Conservation (phyloP, 2,797 vertebrate genomes). For the Lates japonicus region DNA sequence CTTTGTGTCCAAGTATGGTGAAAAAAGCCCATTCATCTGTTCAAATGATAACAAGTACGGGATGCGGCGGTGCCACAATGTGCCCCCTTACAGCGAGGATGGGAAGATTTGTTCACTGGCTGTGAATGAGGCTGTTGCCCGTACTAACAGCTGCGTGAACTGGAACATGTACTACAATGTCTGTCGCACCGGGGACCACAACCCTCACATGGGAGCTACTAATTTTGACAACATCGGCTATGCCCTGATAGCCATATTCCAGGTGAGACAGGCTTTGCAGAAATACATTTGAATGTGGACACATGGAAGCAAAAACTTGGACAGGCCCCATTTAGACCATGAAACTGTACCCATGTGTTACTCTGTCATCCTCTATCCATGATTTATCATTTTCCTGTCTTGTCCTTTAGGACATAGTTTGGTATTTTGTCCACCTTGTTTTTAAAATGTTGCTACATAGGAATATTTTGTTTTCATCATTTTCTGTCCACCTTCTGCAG, state of each 20-base stretch:
- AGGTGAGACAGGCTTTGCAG: slow-evolving; percentile 78
- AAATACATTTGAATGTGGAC: not conserved
- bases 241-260: slow-evolving; percentile 93
- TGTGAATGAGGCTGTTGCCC: slow-evolving; percentile 38
- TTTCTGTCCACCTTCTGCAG: not conserved
- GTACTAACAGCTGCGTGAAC: slow-evolving; percentile 88
- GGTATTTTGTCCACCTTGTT: too few species aligned
- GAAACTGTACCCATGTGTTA: not conserved
- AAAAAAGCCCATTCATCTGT: slow-evolving; percentile 86
- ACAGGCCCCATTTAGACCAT: too few species aligned
- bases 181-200: slow-evolving; percentile 87
- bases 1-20: slow-evolving; percentile 86
- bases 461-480: too few species aligned
- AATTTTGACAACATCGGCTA: slow-evolving; percentile 94
- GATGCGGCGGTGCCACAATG: slow-evolving; percentile 87
- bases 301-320: too few species aligned
- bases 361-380: not conserved
- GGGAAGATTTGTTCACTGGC: slow-evolving; percentile 86
- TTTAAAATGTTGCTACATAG: too few species aligned
- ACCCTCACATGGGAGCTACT: slow-evolving; percentile 91
- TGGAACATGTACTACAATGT: slow-evolving; percentile 92
- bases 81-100: slow-evolving; percentile 84
- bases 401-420: not conserved
- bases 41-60: slow-evolving; percentile 87
- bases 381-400: not conserved